Evolutionary conservation across 2,888 invertebrate genomes (phyloP).

Genomic region (Chrysolina haemoptera): DNA sequence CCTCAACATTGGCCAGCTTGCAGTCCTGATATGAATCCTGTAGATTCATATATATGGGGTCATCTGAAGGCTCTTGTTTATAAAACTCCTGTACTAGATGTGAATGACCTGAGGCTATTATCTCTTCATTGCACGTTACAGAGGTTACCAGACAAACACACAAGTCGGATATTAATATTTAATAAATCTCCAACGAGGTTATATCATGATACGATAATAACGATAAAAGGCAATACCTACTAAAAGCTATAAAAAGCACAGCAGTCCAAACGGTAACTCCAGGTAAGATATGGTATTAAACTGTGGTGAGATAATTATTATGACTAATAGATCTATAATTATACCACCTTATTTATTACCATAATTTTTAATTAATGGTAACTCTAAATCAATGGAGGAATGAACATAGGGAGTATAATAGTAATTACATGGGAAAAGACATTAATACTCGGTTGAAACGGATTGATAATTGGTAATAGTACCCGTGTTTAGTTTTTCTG

Average conservation of each 20-base stretch:
- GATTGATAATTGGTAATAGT: neutral
- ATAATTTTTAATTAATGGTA: conserved; percentile 31
- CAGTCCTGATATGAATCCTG: no score
- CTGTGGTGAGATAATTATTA: conserved; percentile 29
- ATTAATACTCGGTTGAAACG: conserved; percentile 22
- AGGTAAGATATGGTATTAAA: conserved; percentile 26
- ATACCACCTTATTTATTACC: conserved; percentile 31
- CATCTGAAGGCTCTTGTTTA: no score
- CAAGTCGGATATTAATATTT: neutral
- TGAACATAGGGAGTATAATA: conserved; percentile 23
- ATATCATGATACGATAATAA: neutral
- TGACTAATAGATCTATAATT: conserved; percentile 28
- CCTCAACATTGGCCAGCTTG: no score
- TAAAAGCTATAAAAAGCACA: conserved; percentile 7
- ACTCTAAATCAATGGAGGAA: conserved; percentile 5
- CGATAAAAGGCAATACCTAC: neutral
- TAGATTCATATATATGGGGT: no score
- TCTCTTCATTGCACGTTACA: no score
- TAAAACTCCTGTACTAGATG: no score
- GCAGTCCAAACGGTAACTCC: conserved; percentile 5
- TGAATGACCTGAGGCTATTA: no score
- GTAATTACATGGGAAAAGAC: conserved; percentile 24
- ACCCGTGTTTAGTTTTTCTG: no score
- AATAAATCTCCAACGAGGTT: neutral
- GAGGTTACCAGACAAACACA: no score